phyloP scores from a whole-genome alignment of 2,888 invertebrate species.

The Ryuthela nishihirai region DNA sequence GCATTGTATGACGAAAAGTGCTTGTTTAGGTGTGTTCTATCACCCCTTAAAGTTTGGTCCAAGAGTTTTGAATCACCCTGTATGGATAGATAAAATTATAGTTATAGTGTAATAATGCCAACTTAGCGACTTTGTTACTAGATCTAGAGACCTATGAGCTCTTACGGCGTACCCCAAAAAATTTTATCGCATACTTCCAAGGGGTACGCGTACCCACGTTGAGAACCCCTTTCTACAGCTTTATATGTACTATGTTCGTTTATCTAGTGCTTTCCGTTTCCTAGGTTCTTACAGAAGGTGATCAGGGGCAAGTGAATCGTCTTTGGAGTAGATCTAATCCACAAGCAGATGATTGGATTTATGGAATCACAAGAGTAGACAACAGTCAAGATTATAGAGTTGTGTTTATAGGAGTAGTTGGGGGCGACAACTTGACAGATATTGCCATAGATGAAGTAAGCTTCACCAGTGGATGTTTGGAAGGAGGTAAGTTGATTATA shows the following conservation, averaged over 20 bases:
- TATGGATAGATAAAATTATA: no score
- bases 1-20: no score
- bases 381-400: conserved; percentile 21
- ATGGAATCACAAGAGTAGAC: conserved; percentile 12
- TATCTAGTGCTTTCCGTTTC: not conserved
- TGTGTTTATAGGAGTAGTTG: conserved; percentile 29
- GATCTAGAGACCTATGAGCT: no score
- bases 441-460: conserved; percentile 37
- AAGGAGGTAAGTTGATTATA: conserved; percentile 34
- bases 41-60: no score
- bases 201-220: not conserved
- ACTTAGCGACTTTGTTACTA: no score
- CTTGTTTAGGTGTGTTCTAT: no score
- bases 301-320: conserved; percentile 6
- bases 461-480: conserved; percentile 27
- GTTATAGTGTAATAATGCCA: no score
- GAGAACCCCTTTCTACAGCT: not conserved
- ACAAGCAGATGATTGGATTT: conserved; percentile 23
- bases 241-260: no score
- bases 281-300: conserved; percentile 21
- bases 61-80: no score
- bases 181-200: no score
- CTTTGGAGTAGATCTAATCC: conserved; percentile 8
- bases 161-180: no score
- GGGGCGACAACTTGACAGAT: conserved; percentile 31